These are phyloP conservation scores for Antennarius striatus DNA, from an alignment of 2,113 vertebrate species.

Conservation along the genomic window DNA sequence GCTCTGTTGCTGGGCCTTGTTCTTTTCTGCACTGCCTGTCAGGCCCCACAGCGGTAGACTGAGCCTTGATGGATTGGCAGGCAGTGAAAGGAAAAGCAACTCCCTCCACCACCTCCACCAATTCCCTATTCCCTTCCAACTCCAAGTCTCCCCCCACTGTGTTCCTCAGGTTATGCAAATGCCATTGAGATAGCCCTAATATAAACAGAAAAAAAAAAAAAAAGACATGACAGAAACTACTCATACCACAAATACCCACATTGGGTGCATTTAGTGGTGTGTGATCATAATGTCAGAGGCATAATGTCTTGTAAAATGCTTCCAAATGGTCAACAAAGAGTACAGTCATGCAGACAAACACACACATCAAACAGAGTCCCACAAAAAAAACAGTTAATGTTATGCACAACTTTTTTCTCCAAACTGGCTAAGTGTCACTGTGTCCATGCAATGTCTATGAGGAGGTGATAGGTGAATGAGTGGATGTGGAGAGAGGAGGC, in stretches of 20 bases:
- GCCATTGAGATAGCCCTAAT: background rate
- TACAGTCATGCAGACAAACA: too few species aligned
- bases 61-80: constrained; percentile 97
- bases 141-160: constrained; percentile 11
- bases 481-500: constrained; percentile 34
- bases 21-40: constrained; percentile 86
- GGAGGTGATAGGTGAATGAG: constrained; percentile 30
- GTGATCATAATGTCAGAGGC: background rate
- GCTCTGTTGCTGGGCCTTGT: constrained; percentile 87
- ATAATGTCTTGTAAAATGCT: background rate
- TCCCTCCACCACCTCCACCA: constrained; percentile 76
- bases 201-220: constrained; percentile 9
- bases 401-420: too few species aligned
- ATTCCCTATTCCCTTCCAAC: constrained; percentile 23
- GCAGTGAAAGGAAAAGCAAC: constrained; percentile 90
- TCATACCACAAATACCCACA: background rate
- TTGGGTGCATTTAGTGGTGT: background rate
- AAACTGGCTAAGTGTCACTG: too few species aligned
- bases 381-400: too few species aligned
- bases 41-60: constrained; percentile 91
- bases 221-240: background rate
- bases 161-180: constrained; percentile 44
- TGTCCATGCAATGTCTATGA: background rate
- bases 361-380: too few species aligned
- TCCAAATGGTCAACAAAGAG: background rate